Evolutionary conservation across 2,797 vertebrate genomes (phyloP), one percentile per base, ranked within the genome.

Genomic region (Tenualosa ilisha): DNA sequence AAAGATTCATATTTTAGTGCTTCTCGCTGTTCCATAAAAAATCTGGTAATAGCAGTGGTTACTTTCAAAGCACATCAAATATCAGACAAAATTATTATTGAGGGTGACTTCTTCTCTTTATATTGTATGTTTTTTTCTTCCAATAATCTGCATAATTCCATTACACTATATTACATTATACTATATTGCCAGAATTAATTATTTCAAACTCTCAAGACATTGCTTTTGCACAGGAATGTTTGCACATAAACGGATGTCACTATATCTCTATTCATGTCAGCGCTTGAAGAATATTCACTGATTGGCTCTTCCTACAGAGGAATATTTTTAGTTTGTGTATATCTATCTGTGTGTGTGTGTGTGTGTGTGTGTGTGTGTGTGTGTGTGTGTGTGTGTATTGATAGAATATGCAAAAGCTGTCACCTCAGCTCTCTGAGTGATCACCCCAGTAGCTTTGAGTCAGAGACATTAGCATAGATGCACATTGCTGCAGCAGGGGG

Each of bases 401-500:
- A 59, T 59, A 22, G n/a, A 68, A 68, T 68, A 68, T 31, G 24
- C 63, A 68, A 68, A 68, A 68, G n/a, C 63, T 65, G 63, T 31
- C 63, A 65, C 63, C n/a, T n/a, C 9, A 37, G 11, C 26, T 2
- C 26, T 68, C 63, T 37, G 63, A 68, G 9, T n/a, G 61, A 65
- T 5, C 63, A 26, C 24, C 24, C 26, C 24, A 37, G 11, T 13
- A 26, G 26, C 8, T 68, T 68, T 26, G 26, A 12, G 26, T 68
- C 24, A 13, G 11, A 31, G 13, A 12, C 63, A 68, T 68, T 37
- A 31, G 63, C 12, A 68, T 68, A 15, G 11, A 13, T 31, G 26
- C 63, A 68, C 63, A 68, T 68, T 68, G 63, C 63, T 68, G 26
- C 26, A 24, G 22, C n/a, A 24, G 50, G 9, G 50, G 7, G 7